These are phyloP conservation scores for Corythoichthys haematopterus DNA, from an alignment of 2,113 vertebrate species.

Conservation along the genomic window DNA sequence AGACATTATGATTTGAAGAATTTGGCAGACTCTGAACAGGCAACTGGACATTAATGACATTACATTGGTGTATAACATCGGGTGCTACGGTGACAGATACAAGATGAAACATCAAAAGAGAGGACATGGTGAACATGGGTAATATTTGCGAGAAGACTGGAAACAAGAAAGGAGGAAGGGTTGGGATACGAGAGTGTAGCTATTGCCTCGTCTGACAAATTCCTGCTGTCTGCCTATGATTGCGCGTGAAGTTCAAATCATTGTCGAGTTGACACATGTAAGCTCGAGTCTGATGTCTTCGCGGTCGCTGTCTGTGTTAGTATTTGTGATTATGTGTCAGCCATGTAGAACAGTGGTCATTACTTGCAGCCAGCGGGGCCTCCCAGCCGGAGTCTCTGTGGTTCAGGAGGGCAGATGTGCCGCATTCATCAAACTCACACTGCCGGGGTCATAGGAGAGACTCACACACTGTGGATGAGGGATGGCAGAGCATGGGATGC, in stretches of 20 bases:
- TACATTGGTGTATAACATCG: slow-evolving; percentile 47
- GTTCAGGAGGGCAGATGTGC: slow-evolving; percentile 88
- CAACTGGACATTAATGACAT: slow-evolving; percentile 48
- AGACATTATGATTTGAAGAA: slow-evolving; percentile 1
- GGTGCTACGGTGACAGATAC: slow-evolving; percentile 36
- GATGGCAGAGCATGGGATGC: slow-evolving; percentile 72
- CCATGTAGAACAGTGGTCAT: slow-evolving; percentile 81
- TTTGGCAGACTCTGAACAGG: slow-evolving; percentile 21
- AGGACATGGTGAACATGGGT: slow-evolving; percentile 19
- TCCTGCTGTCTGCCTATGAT: slow-evolving; percentile 14
- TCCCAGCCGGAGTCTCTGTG: slow-evolving; percentile 72
- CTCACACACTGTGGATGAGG: slow-evolving; percentile 81
- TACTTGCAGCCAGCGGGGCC: slow-evolving; percentile 76
- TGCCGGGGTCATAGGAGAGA: slow-evolving; percentile 76
- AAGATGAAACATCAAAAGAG: slow-evolving; percentile 41
- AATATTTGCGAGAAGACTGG: slow-evolving; percentile 41
- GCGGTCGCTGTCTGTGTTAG: slow-evolving; percentile 5
- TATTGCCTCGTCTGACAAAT: slow-evolving; percentile 38
- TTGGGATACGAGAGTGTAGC: slow-evolving; percentile 22
- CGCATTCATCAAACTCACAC: slow-evolving; percentile 86
- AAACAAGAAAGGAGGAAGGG: slow-evolving; percentile 5
- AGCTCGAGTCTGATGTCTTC: slow-evolving; percentile 3
- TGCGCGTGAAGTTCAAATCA: background rate
- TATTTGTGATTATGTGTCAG: slow-evolving; percentile 51
- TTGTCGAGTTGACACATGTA: slow-evolving; percentile 12